These are phyloP conservation scores for Chionoecetes opilio DNA, from an alignment of 1,140 invertebrate species.

Conservation along the genomic window DNA sequence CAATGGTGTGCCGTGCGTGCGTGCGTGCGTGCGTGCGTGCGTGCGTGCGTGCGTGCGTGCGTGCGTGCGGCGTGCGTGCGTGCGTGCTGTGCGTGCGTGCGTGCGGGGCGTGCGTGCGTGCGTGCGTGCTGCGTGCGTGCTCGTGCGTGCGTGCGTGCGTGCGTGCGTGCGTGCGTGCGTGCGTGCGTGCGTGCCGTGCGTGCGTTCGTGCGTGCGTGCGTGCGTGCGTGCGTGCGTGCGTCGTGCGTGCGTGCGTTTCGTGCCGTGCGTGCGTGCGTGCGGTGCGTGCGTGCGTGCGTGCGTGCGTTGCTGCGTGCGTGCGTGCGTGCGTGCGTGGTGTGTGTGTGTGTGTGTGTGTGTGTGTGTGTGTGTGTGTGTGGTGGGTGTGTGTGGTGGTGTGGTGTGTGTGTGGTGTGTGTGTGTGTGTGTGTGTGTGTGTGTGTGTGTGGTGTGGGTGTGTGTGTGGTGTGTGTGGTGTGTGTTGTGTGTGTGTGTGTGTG, in stretches of 20 bases:
- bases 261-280: background rate
- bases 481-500: slow-evolving; percentile 49
- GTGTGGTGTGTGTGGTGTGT: background rate
- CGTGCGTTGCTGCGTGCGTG: background rate
- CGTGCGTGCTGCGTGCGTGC: no score
- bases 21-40: slow-evolving; percentile 2
- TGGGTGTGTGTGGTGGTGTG: no score
- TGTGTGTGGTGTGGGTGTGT: slow-evolving; percentile 29
- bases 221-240: background rate
- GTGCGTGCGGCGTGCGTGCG: background rate
- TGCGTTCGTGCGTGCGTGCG: slow-evolving; percentile 8
- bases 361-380: background rate
- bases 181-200: background rate
- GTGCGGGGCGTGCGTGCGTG: background rate
- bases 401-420: slow-evolving; percentile 36
- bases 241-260: slow-evolving; percentile 33
- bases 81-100: slow-evolving; percentile 32
- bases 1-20: slow-evolving; percentile 21
- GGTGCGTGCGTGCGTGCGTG: slow-evolving; percentile 15
- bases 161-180: background rate
- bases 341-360: slow-evolving; percentile 40
- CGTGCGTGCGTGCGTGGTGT: slow-evolving; percentile 9
- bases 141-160: background rate
- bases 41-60: slow-evolving; percentile 3
- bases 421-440: slow-evolving; percentile 34